phyloP scores from a whole-genome alignment of 1,140 invertebrate species.

The Vollenhovia emeryi region DNA sequence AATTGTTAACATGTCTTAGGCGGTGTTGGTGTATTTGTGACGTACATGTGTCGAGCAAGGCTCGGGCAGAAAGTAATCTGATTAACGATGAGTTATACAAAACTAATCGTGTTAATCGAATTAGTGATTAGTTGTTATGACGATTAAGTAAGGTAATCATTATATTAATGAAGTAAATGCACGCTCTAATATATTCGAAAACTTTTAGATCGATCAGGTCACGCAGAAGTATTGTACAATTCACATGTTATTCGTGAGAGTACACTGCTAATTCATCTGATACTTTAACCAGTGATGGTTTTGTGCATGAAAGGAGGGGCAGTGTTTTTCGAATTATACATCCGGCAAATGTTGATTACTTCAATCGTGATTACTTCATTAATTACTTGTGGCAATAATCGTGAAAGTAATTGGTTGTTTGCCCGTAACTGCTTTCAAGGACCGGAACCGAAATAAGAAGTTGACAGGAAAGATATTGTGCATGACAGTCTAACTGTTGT shows the following conservation, averaged over 20 bases:
- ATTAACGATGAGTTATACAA: neutral
- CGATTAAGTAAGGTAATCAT: neutral
- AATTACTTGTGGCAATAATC: neutral
- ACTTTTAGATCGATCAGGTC: neutral
- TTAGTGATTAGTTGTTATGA: constrained; percentile 16
- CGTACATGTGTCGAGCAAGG: constrained; percentile 20
- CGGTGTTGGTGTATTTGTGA: constrained; percentile 35
- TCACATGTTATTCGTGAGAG: too few relatives aligned
- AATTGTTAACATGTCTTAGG: constrained; percentile 32
- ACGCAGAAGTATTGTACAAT: neutral
- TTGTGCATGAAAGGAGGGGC: neutral
- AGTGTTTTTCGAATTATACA: neutral
- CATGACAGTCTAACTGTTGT: constrained; percentile 48
- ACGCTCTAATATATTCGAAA: neutral
- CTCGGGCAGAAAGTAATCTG: constrained; percentile 11
- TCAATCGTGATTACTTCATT: neutral
- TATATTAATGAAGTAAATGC: neutral
- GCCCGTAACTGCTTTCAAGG: constrained; percentile 14
- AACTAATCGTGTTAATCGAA: neutral
- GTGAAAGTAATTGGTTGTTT: neutral
- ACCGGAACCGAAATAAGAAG: neutral
- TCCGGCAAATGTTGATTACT: neutral
- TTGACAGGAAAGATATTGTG: neutral
- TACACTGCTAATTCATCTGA: neutral
- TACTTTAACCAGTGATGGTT: neutral